phyloP scores from a whole-genome alignment of 2,113 vertebrate genomes.

The Prolemur simus region DNA sequence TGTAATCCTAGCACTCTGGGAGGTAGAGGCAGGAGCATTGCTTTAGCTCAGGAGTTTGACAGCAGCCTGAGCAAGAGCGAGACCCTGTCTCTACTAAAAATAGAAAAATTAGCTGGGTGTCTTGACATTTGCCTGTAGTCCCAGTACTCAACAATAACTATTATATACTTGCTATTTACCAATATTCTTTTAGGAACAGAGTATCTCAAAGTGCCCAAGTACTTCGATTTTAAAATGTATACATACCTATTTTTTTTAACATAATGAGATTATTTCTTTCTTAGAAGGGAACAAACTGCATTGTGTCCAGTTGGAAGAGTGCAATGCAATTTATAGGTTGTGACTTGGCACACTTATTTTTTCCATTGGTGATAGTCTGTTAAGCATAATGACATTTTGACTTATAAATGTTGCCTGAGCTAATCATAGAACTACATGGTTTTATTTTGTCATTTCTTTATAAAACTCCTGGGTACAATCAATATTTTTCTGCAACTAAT shows the following conservation, averaged over 20 bases:
- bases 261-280: neutral
- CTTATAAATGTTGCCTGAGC: neutral
- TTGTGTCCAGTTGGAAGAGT: neutral
- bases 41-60: too few species aligned
- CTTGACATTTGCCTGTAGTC: too few species aligned
- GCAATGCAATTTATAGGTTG: neutral
- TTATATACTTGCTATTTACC: neutral
- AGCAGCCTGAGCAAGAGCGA: too few species aligned
- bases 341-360: neutral
- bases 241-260: neutral
- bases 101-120: too few species aligned
- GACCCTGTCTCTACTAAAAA: too few species aligned
- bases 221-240: neutral
- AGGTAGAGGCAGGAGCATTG: too few species aligned
- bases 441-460: slow-evolving; percentile 41
- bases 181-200: neutral
- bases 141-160: neutral
- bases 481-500: neutral
- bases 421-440: slow-evolving; percentile 1
- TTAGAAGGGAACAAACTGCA: neutral
- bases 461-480: slow-evolving; percentile 37
- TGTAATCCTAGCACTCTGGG: too few species aligned
- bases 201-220: neutral
- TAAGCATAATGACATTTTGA: neutral
- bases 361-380: neutral